Conservation (phyloP, 2,113 vertebrate species). For the Leucoraja erinaceus region DNA sequence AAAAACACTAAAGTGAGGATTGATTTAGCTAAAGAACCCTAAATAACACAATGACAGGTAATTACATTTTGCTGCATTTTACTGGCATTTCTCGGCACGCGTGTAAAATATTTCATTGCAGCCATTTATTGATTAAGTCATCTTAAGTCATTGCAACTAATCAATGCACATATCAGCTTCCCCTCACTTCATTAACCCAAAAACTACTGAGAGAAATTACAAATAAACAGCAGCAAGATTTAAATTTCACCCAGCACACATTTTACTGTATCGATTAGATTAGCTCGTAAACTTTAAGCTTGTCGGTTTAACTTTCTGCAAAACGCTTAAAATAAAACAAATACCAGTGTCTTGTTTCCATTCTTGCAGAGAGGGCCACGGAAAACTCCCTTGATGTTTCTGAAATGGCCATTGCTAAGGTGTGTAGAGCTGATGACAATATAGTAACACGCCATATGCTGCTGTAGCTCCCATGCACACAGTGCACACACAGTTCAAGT, state of each 20-base stretch:
- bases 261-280: not conserved
- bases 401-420: conserved; percentile 90
- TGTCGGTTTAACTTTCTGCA: conserved; percentile 14
- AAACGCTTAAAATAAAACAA: conserved; percentile 41
- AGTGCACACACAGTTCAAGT: conserved; percentile 41
- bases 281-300: conserved; percentile 2
- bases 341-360: conserved; percentile 78
- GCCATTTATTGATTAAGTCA: conserved; percentile 25
- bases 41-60: not conserved
- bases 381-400: conserved; percentile 98
- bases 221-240: not conserved
- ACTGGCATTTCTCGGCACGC: not conserved
- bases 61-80: conserved; percentile 10
- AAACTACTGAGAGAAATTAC: not conserved
- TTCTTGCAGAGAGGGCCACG: conserved; percentile 83
- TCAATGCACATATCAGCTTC: not conserved
- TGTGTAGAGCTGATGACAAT: conserved; percentile 97
- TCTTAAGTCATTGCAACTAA: conserved; percentile 18
- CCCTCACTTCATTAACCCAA: not conserved
- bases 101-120: not conserved
- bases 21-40: not conserved
- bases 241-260: conserved; percentile 14
- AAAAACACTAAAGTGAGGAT: not conserved
- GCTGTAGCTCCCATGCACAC: conserved; percentile 45
- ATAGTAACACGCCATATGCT: conserved; percentile 94